Percentiles rank a stretch among this genome's conserved stretches.
Conservation (phyloP, 2,888 invertebrate genomes). For the Cryptus viduatorius region DNA sequence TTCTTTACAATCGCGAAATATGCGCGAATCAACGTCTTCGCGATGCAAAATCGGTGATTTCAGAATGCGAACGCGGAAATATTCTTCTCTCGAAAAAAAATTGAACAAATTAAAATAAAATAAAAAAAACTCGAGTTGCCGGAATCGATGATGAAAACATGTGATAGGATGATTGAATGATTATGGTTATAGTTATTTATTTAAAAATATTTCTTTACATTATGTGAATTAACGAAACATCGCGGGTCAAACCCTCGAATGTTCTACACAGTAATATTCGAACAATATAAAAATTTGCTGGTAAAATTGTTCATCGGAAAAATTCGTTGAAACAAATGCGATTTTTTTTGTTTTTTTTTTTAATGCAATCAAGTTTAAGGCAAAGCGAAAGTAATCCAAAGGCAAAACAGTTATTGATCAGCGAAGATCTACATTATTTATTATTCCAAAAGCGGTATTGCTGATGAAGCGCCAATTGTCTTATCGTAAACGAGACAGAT, state of each 20-base stretch:
- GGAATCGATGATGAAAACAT: constrained; percentile 28
- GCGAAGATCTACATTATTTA: too few relatives aligned
- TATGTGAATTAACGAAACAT: neutral
- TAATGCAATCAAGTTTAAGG: too few relatives aligned
- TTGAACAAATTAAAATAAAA: neutral
- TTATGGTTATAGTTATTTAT: constrained; percentile 37
- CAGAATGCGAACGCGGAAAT: too few relatives aligned
- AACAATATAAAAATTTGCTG: too few relatives aligned
- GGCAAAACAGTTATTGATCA: too few relatives aligned
- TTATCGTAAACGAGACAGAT: too few relatives aligned
- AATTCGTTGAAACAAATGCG: too few relatives aligned
- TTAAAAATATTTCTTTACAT: constrained; percentile 35
- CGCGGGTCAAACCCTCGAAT: neutral
- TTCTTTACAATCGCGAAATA: neutral
- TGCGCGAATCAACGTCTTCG: neutral
- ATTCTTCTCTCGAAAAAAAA: neutral
- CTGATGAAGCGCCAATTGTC: too few relatives aligned
- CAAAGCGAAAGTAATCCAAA: too few relatives aligned
- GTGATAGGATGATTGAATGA: constrained; percentile 21
- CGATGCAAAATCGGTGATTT: neutral
- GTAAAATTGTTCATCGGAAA: too few relatives aligned
- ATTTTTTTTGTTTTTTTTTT: too few relatives aligned
- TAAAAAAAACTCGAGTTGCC: neutral
- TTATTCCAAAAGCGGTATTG: too few relatives aligned
- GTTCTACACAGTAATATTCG: constrained; percentile 6